Conservation (phyloP, 2,797 vertebrate genomes). For the Hoplostethus mediterraneus region DNA sequence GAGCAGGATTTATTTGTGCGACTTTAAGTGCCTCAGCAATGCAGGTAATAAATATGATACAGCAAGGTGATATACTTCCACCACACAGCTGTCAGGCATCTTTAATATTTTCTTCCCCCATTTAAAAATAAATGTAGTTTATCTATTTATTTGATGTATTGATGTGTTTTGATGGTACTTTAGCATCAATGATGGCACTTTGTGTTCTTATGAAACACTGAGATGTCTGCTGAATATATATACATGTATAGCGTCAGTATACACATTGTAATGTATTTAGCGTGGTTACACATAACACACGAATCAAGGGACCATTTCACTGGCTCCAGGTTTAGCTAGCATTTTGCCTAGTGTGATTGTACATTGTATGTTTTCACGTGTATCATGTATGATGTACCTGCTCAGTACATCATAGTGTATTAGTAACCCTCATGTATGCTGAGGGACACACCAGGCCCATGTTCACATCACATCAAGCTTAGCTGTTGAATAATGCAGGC, state of each 20-base stretch:
- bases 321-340: conserved; percentile 13
- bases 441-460: conserved; percentile 60
- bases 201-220: conserved; percentile 40
- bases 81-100: conserved; percentile 77
- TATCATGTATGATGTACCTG: too few relatives aligned
- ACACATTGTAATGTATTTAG: conserved; percentile 23
- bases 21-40: conserved; percentile 82
- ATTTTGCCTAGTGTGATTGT: conserved; percentile 1
- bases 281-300: conserved; percentile 41
- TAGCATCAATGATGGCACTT: conserved; percentile 41
- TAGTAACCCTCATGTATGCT: conserved; percentile 55
- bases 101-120: conserved; percentile 72
- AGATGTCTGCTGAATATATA: conserved; percentile 11
- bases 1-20: conserved; percentile 80
- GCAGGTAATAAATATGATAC: conserved; percentile 81
- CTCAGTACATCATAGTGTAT: conserved; percentile 32
- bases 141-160: conserved; percentile 75
- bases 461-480: conserved; percentile 69
- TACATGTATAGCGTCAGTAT: conserved; percentile 24
- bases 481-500: conserved; percentile 79
- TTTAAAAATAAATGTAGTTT: conserved; percentile 78
- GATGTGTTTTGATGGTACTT: conserved; percentile 60
- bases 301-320: conserved; percentile 19
- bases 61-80: conserved; percentile 78
- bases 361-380: not conserved